These are phyloP conservation scores for Papio anubis DNA, from an alignment of 2,113 vertebrate genomes.

Conservation along the genomic window DNA sequence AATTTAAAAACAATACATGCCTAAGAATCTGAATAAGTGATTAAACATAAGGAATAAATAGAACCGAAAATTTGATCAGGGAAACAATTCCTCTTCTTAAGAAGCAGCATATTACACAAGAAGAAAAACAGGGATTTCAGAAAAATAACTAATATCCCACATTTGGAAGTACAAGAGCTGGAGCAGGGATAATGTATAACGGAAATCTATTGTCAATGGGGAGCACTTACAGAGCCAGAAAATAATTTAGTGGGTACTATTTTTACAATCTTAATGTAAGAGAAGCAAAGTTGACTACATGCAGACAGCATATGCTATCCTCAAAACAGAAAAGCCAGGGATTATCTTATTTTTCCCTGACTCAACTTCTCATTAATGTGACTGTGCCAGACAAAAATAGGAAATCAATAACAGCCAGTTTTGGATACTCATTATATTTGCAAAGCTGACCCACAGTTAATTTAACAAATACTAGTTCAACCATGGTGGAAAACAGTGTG, in stretches of 20 bases:
- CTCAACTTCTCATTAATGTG: not conserved
- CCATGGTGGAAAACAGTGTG: no score
- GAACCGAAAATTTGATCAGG: not conserved
- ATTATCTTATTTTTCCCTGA: not conserved
- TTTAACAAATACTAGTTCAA: not conserved
- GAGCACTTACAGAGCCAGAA: not conserved
- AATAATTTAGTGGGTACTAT: not conserved
- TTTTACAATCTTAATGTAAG: not conserved
- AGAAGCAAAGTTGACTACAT: not conserved
- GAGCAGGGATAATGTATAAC: accelerated
- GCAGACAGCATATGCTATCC: no score
- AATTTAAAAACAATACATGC: not conserved
- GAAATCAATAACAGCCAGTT: not conserved
- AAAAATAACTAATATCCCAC: not conserved
- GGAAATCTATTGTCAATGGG: not conserved
- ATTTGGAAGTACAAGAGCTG: not conserved
- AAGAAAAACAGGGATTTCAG: not conserved
- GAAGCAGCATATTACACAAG: not conserved
- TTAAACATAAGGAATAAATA: not conserved
- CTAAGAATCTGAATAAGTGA: not conserved
- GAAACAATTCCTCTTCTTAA: not conserved
- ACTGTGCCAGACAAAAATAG: not conserved
- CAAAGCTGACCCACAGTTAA: not conserved
- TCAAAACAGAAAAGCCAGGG: not conserved
- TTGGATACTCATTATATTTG: not conserved